These are phyloP conservation scores for Tenthredo distinguenda DNA, from an alignment of 2,888 invertebrate genomes.

Conservation along the genomic window DNA sequence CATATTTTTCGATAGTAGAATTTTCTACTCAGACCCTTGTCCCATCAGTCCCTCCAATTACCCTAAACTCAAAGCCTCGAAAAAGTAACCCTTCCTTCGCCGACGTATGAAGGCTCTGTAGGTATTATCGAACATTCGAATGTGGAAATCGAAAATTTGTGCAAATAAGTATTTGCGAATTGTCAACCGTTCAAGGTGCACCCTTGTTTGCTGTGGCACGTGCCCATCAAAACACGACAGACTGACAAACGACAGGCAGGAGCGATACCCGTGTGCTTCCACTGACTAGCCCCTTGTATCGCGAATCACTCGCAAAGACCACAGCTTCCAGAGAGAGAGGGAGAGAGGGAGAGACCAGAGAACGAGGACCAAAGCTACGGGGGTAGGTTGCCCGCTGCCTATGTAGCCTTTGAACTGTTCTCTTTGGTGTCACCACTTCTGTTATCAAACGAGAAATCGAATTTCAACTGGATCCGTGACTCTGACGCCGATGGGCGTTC, in stretches of 20 bases:
- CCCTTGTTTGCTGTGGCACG: constrained; percentile 29
- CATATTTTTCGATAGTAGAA: not conserved
- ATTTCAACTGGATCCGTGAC: constrained; percentile 35
- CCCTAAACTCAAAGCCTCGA: not conserved
- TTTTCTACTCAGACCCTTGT: not conserved
- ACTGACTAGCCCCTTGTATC: constrained; percentile 4
- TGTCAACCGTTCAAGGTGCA: constrained; percentile 14
- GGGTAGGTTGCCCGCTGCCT: not conserved
- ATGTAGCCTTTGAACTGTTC: constrained; percentile 38
- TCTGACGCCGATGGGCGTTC: not conserved
- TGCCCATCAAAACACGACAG: constrained; percentile 33
- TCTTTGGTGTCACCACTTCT: constrained; percentile 31
- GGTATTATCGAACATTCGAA: not conserved
- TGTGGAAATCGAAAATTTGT: constrained; percentile 1
- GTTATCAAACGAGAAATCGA: constrained; percentile 35
- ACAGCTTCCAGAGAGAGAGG: not conserved
- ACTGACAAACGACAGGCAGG: constrained; percentile 16
- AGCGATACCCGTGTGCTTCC: constrained; percentile 18
- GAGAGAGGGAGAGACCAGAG: not conserved
- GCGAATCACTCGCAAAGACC: constrained; percentile 37
- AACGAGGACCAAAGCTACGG: not conserved
- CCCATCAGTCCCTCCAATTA: not conserved
- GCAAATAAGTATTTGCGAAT: constrained; percentile 30
- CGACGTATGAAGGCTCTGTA: not conserved
- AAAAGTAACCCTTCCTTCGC: not conserved